A percentile compares a stretch with the other conserved stretches of the same genome.
Evolutionary conservation across 1,140 invertebrate species (phyloP).

Genomic region (Magallana gigas): DNA sequence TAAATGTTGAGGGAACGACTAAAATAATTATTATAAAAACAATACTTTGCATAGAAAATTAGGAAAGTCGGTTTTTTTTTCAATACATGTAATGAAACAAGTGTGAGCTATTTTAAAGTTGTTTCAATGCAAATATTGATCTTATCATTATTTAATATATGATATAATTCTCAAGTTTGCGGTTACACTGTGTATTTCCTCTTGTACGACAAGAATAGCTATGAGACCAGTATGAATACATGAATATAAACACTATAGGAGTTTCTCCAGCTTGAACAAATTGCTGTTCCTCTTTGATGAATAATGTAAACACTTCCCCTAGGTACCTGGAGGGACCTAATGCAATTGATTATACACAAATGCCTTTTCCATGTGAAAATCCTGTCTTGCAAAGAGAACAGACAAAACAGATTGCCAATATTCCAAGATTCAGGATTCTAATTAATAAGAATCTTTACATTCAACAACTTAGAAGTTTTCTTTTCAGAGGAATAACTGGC

Average conservation of each 20-base stretch:
- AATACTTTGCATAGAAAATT: too few relatives aligned
- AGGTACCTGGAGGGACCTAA: not conserved
- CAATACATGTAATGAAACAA: too few relatives aligned
- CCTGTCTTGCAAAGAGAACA: not conserved
- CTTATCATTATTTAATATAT: too few relatives aligned
- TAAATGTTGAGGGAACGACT: too few relatives aligned
- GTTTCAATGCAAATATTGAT: too few relatives aligned
- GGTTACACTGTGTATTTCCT: too few relatives aligned
- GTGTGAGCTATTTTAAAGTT: too few relatives aligned
- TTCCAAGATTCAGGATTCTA: not conserved
- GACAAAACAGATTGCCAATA: slow-evolving; percentile 22
- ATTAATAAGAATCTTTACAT: slow-evolving; percentile 6
- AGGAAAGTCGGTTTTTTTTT: too few relatives aligned
- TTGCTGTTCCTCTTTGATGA: slow-evolving; percentile 15
- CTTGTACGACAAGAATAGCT: too few relatives aligned
- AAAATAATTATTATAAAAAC: too few relatives aligned
- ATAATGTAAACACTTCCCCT: slow-evolving; percentile 28
- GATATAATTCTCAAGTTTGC: too few relatives aligned
- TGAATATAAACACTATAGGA: not conserved
- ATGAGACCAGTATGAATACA: too few relatives aligned
- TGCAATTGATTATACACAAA: slow-evolving; percentile 18
- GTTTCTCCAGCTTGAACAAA: not conserved
- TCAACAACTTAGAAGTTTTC: not conserved
- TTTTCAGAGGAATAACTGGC: not conserved
- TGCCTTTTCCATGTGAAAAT: slow-evolving; percentile 14